A percentile compares a stretch with the other conserved stretches of the same genome.
Evolutionary conservation across 2,113 vertebrate species (phyloP).

Genomic region (Heliornis fulica): DNA sequence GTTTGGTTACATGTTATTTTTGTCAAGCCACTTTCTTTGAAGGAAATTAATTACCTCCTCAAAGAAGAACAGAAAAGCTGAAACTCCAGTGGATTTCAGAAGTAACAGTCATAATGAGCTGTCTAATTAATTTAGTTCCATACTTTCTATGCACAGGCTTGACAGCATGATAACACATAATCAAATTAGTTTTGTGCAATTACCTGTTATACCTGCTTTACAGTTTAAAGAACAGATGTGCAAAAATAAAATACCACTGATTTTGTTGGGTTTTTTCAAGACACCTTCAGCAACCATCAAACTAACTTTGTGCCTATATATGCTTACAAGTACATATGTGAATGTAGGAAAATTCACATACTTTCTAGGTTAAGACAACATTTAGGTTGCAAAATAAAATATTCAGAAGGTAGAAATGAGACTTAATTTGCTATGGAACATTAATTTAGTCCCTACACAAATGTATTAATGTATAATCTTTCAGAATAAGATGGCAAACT

Average conservation of each 20-base stretch:
- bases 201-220: neutral
- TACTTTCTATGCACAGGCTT: neutral
- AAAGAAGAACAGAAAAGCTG: neutral
- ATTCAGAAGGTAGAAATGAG: neutral
- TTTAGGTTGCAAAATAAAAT: neutral
- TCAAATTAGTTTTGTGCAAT: neutral
- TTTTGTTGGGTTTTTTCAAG: neutral
- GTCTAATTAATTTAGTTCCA: neutral
- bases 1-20: neutral
- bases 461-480: neutral
- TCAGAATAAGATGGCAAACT: neutral
- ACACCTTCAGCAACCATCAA: neutral
- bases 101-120: neutral
- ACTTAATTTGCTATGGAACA: neutral
- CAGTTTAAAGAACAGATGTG: neutral
- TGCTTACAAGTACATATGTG: rapidly evolving
- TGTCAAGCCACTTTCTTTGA: neutral
- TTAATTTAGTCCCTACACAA: neutral
- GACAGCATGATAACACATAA: neutral
- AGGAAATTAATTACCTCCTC: neutral
- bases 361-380: neutral
- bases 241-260: neutral
- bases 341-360: neutral
- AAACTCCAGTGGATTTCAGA: neutral
- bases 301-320: neutral